These are phyloP conservation scores for Psylliodes chrysocephalus DNA, from an alignment of 2,888 invertebrate genomes.

Conservation along the genomic window DNA sequence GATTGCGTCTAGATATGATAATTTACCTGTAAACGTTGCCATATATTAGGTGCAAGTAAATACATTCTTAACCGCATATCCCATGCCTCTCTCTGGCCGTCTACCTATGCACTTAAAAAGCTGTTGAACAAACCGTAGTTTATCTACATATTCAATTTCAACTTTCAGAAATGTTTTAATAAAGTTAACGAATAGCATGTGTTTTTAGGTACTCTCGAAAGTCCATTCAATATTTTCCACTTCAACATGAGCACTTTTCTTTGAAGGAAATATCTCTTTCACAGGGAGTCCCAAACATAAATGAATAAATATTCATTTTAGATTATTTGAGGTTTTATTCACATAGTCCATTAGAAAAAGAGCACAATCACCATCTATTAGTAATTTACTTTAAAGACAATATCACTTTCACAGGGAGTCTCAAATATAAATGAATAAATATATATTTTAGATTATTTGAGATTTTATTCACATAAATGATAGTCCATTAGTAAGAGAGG, in stretches of 20 bases:
- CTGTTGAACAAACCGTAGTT: slow-evolving; percentile 22
- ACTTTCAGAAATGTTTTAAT: slow-evolving; percentile 28
- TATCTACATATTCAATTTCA: slow-evolving; percentile 31
- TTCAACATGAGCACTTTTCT: slow-evolving; percentile 1
- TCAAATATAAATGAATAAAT: too few relatives aligned
- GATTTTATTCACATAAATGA: background rate
- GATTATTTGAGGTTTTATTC: too few relatives aligned
- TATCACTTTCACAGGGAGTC: slow-evolving; percentile 1
- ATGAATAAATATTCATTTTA: too few relatives aligned
- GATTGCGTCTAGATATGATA: too few relatives aligned
- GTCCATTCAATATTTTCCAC: slow-evolving; percentile 18
- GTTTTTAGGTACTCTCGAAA: slow-evolving; percentile 19
- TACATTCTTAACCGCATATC: too few relatives aligned
- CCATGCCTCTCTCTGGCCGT: too few relatives aligned
- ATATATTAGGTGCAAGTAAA: too few relatives aligned
- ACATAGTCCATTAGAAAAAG: background rate
- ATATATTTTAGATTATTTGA: too few relatives aligned
- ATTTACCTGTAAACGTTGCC: too few relatives aligned
- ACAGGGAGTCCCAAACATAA: too few relatives aligned
- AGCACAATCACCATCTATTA: background rate
- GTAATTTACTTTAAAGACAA: background rate
- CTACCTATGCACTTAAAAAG: slow-evolving; percentile 6
- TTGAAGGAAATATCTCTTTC: background rate
- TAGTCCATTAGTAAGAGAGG: background rate
- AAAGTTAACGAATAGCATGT: slow-evolving; percentile 21